Percentiles rank a stretch among this genome's conserved stretches.
phyloP scores from a whole-genome alignment of 2,797 vertebrate species.

The Myotis planiceps region DNA sequence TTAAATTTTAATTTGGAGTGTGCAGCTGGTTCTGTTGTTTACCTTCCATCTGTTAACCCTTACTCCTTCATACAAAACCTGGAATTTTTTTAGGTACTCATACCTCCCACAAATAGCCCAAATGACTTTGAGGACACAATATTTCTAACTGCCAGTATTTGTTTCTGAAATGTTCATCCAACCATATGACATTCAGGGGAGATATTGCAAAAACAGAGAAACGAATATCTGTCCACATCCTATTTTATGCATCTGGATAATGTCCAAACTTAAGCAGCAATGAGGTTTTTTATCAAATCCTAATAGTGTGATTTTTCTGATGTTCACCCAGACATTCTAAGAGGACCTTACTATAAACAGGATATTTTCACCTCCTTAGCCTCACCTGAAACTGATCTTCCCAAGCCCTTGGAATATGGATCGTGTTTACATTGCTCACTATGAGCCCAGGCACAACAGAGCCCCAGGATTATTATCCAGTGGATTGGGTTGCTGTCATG shows the following conservation, averaged over 20 bases:
- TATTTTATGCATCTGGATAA: not conserved
- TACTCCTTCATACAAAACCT: constrained; percentile 31
- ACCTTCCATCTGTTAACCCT: constrained; percentile 50
- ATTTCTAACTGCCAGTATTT: not conserved
- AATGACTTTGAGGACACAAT: not conserved
- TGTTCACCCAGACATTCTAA: not conserved
- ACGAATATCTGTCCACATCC: not conserved
- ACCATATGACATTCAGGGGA: not conserved
- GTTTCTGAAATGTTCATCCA: not conserved
- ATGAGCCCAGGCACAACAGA: not conserved
- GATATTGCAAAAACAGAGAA: not conserved
- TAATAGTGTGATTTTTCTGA: constrained; percentile 17
- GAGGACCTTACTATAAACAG: not conserved
- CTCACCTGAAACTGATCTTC: not conserved
- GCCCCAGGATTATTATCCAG: not conserved
- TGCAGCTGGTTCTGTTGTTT: constrained; percentile 56
- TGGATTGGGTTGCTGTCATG: not conserved
- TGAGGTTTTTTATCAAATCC: not conserved
- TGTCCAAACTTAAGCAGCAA: not conserved
- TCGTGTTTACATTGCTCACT: not conserved
- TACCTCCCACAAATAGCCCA: not conserved
- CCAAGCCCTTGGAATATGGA: not conserved
- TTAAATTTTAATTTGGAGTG: constrained; percentile 54
- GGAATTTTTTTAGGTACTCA: not conserved
- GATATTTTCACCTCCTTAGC: not conserved